Conservation (phyloP, 37 sponge, comb jelly and placozoan genomes). For the Bolinopsis microptera region DNA sequence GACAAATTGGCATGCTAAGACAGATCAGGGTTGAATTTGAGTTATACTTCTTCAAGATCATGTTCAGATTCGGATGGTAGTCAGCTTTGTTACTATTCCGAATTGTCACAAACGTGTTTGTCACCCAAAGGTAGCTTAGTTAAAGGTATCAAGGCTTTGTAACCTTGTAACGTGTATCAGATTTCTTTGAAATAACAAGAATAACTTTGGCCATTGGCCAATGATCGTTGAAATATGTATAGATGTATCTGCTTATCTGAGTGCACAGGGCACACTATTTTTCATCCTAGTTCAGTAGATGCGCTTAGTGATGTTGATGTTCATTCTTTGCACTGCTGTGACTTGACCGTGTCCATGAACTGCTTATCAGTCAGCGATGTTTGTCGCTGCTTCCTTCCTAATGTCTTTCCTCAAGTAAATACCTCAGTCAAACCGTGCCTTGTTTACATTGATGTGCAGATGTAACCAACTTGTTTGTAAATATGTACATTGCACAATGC, state of each 20-base stretch:
- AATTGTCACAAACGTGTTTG: too few relatives aligned
- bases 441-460: too few relatives aligned
- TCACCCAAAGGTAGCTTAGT: too few relatives aligned
- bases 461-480: too few relatives aligned
- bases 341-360: background rate
- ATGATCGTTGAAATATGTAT: background rate
- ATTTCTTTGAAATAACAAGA: background rate
- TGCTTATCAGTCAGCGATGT: background rate
- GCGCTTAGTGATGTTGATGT: background rate
- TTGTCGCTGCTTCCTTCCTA: background rate
- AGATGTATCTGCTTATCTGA: background rate
- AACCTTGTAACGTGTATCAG: background rate
- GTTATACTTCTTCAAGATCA: too few relatives aligned
- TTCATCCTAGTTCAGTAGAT: background rate
- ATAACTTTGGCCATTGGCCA: background rate
- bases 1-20: too few relatives aligned
- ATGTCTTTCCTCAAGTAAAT: background rate
- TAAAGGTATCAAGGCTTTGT: too few relatives aligned
- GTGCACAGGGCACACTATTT: background rate
- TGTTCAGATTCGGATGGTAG: too few relatives aligned
- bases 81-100: too few relatives aligned
- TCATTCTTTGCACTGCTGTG: background rate
- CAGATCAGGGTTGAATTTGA: too few relatives aligned
- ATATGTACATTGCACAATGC: too few relatives aligned
- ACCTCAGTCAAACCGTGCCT: too few relatives aligned